Base-by-base conservation (phyloP, 2,888 invertebrate species). In the Drosophila lacicola region DNA sequence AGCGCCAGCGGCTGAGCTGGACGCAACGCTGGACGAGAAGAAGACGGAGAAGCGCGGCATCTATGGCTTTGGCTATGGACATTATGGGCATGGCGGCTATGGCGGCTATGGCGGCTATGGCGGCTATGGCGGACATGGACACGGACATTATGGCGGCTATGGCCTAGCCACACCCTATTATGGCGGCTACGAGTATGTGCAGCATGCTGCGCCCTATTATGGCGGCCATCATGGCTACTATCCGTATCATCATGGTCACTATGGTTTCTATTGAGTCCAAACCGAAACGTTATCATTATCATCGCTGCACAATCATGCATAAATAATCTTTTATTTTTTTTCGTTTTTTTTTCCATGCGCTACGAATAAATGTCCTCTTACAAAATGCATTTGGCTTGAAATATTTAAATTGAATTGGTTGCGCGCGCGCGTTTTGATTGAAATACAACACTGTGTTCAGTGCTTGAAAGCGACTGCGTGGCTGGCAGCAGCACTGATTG, bases 21-120 rank as follows among this genome's bases (percentile, higher is more conserved):
- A 82, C 9, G 60, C 62, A 9, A 17, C 65, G 17, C 44, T 78
- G 5, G 80, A 49, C 33, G 85, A 82, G 17, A 86, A 89, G 67
- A 86, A 89, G 73, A 89, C 88, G 6, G 89, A 88, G 65, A 86
- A 86, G 33, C 85, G 86, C 5, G 86, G 86, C 36, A 88, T 86
- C 34, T 86, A 85, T 29, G 88, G 89, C 2, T 70, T 86, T n/a
- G 86, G 89, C 6, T 86, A 85, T 61, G 87, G 83, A 0, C 75
- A 80, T 44, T 78, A 78, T 25, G 77, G 73, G 3, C 70, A 75
- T 37, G 83, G 87, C 2, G 83, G 87, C 2, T 79, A 83, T 57
- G 86, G 86, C 4, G 80, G 78, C 61, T 87, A 80, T 67, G 81
- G 78, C 29, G 29, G 55, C 5, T 61, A 50, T 8, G 29, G 29